phyloP scores from a whole-genome alignment of 2,797 vertebrate genomes.

The Chelon auratus region DNA sequence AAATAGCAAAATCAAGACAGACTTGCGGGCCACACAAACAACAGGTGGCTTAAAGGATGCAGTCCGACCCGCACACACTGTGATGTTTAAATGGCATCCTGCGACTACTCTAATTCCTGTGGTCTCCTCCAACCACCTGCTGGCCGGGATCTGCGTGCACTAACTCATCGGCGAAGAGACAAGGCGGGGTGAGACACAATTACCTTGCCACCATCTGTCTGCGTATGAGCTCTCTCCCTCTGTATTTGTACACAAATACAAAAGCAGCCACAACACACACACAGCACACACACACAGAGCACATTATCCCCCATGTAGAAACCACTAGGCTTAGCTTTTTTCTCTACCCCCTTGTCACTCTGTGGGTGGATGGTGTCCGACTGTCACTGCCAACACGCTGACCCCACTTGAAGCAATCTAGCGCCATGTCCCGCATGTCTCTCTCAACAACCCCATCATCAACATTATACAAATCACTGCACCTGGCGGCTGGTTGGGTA shows the following conservation, averaged over 20 bases:
- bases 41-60: slow-evolving; percentile 1
- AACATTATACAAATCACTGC: slow-evolving; percentile 44
- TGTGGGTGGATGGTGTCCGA: slow-evolving; percentile 21
- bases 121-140: slow-evolving; percentile 45
- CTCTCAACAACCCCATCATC: slow-evolving; percentile 42
- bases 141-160: slow-evolving; percentile 34
- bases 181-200: slow-evolving; percentile 64
- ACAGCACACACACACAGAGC: slow-evolving; percentile 22
- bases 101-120: slow-evolving; percentile 55
- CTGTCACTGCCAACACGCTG: slow-evolving; percentile 30
- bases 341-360: slow-evolving; percentile 4
- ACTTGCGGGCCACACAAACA: slow-evolving; percentile 22
- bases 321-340: slow-evolving; percentile 19
- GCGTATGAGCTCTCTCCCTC: slow-evolving; percentile 19
- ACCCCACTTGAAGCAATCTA: slow-evolving; percentile 45
- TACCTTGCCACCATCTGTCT: slow-evolving; percentile 65
- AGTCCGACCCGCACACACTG: slow-evolving; percentile 35
- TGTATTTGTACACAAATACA: slow-evolving; percentile 35
- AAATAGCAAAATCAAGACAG: slow-evolving; percentile 17
- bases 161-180: slow-evolving; percentile 57
- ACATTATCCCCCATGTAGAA: slow-evolving; percentile 26
- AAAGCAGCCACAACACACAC: slow-evolving; percentile 8
- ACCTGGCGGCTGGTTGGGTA: slow-evolving; percentile 28
- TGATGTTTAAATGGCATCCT: slow-evolving; percentile 59
- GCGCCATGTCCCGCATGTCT: slow-evolving; percentile 7